Evolutionary conservation across 2,113 vertebrate genomes (phyloP).

Genomic region (Hassar affinis): DNA sequence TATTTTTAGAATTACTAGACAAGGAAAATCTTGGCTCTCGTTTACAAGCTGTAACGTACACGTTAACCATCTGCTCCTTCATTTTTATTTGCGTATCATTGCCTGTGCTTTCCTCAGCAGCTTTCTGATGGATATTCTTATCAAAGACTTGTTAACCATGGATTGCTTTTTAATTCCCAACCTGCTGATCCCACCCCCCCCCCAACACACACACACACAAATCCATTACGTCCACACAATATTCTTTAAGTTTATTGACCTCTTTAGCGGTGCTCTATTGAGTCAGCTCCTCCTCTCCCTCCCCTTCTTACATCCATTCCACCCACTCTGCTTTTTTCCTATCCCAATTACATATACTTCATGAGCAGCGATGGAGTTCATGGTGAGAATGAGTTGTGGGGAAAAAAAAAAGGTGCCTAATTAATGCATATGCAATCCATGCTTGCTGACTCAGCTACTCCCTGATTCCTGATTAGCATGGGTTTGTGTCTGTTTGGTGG

Average conservation of each 20-base stretch:
- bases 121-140: constrained; percentile 1
- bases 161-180: background rate
- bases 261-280: constrained; percentile 12
- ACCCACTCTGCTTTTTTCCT: background rate
- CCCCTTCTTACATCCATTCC: background rate
- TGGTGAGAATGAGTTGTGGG: background rate
- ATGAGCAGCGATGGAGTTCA: constrained; percentile 22
- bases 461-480: constrained; percentile 57
- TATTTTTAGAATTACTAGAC: constrained; percentile 12
- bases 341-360: constrained; percentile 5
- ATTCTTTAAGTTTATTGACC: constrained; percentile 1
- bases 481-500: constrained; percentile 31
- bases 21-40: background rate
- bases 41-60: constrained; percentile 1
- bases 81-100: background rate
- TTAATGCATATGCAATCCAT: constrained; percentile 52
- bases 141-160: background rate
- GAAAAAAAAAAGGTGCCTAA: constrained; percentile 49
- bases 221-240: no score
- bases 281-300: background rate
- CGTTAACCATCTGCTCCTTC: background rate
- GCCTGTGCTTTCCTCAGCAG: background rate
- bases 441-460: constrained; percentile 58
- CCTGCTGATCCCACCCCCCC: background rate
- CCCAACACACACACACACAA: background rate